These are phyloP conservation scores for Agelastica alni DNA, from an alignment of 2,888 invertebrate genomes.

Conservation along the genomic window DNA sequence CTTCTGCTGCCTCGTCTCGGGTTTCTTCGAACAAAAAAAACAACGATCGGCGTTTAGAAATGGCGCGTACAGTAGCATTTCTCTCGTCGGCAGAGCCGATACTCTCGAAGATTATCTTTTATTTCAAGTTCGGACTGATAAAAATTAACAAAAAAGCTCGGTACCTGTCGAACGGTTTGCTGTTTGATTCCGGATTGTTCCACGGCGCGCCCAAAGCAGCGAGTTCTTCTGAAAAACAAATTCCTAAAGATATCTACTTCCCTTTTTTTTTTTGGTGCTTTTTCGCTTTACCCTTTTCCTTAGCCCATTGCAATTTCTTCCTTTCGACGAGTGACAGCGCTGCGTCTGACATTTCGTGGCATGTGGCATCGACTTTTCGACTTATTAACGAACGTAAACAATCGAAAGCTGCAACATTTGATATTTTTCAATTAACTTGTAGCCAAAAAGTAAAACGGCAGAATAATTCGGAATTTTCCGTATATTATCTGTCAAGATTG, in stretches of 20 bases:
- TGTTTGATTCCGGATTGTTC: conserved; percentile 56
- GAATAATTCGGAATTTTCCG: too few relatives aligned
- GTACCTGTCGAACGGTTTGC: conserved; percentile 8
- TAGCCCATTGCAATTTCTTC: conserved; percentile 92
- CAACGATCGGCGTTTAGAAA: background rate
- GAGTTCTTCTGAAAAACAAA: conserved; percentile 71
- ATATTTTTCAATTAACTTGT: too few relatives aligned
- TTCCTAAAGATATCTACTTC: conserved; percentile 4
- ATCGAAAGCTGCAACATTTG: conserved; percentile 37
- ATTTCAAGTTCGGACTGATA: too few relatives aligned
- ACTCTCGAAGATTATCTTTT: too few relatives aligned
- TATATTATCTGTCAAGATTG: too few relatives aligned
- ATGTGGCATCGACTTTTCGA: conserved; percentile 12
- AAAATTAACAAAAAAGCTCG: background rate
- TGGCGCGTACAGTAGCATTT: too few relatives aligned
- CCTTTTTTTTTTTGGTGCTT: background rate
- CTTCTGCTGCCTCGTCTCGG: conserved; percentile 37
- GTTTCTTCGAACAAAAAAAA: conserved; percentile 32
- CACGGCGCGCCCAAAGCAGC: conserved; percentile 78
- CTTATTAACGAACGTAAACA: conserved; percentile 30
- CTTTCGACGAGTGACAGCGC: conserved; percentile 76
- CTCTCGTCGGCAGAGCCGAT: too few relatives aligned
- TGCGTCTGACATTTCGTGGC: conserved; percentile 44
- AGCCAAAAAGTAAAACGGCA: too few relatives aligned
- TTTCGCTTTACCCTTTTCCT: conserved; percentile 75